Percentiles rank a stretch among this genome's conserved stretches.
These are phyloP conservation scores for Lophura nycthemera DNA, from an alignment of 2,113 vertebrate genomes.

Conservation along the genomic window DNA sequence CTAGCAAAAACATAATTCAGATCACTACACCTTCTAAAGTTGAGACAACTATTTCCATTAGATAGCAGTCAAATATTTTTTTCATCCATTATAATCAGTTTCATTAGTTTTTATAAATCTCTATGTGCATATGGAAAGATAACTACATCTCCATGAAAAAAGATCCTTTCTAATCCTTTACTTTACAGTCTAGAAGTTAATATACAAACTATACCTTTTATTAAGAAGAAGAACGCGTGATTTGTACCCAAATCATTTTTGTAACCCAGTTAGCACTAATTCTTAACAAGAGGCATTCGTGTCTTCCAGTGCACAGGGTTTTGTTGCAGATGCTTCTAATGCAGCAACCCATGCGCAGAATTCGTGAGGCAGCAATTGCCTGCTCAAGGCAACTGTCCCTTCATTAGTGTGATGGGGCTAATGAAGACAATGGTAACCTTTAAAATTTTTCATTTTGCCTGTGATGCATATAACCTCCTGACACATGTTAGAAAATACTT, in stretches of 20 bases:
- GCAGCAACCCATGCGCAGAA: background rate
- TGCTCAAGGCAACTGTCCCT: background rate
- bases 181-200: background rate
- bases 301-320: background rate
- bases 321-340: background rate
- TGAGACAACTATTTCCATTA: background rate
- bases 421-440: constrained; percentile 49
- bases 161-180: background rate
- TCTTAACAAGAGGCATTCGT: background rate
- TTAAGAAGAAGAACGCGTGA: background rate
- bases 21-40: background rate
- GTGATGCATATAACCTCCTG: constrained; percentile 9
- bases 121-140: background rate
- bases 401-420: constrained; percentile 32
- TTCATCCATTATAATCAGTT: background rate
- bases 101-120: background rate
- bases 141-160: background rate
- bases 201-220: background rate
- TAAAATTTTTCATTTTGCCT: constrained; percentile 24
- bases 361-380: background rate
- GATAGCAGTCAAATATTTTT: background rate
- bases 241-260: background rate
- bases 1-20: background rate
- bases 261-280: background rate
- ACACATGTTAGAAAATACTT: background rate